Evolutionary conservation across 2,113 vertebrate genomes (phyloP).

Genomic region (Dipodomys merriami): DNA sequence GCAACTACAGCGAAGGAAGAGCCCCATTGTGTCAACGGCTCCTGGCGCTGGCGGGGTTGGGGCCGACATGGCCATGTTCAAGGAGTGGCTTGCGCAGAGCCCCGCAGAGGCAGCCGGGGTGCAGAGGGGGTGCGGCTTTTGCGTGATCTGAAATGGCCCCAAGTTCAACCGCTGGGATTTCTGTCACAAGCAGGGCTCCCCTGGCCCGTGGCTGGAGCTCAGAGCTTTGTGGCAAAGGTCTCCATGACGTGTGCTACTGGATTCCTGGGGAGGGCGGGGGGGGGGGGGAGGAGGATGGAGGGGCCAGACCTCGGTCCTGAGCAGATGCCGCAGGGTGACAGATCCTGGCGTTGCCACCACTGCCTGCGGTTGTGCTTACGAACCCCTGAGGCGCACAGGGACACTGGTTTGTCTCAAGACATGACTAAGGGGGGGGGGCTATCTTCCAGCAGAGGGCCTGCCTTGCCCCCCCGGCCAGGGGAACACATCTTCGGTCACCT

Average conservation of each 20-base stretch:
- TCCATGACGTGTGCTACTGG: neutral
- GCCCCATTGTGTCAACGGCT: rapidly evolving
- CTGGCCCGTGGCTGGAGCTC: no score
- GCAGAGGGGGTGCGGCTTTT: neutral
- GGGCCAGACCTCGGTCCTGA: neutral
- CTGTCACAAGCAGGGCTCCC: neutral
- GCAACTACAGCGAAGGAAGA: neutral
- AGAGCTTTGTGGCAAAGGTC: neutral
- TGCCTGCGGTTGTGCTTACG: neutral
- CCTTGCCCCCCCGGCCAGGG: neutral
- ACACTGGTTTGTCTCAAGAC: neutral
- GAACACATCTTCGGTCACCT: neutral
- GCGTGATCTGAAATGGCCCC: neutral
- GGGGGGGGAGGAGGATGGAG: rapidly evolving
- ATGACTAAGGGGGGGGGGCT: neutral
- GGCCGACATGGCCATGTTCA: slow-evolving; percentile 3
- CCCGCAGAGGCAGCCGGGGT: neutral
- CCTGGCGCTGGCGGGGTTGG: neutral
- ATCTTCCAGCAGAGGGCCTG: neutral
- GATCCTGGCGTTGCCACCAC: rapidly evolving
- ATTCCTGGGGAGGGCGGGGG: neutral
- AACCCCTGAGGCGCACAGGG: neutral
- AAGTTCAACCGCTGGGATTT: neutral
- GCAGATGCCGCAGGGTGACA: neutral
- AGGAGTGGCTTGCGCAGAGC: slow-evolving; percentile 13